phyloP scores from a whole-genome alignment of 2,113 vertebrate genomes.

The Forbesichthys papilliferus region DNA sequence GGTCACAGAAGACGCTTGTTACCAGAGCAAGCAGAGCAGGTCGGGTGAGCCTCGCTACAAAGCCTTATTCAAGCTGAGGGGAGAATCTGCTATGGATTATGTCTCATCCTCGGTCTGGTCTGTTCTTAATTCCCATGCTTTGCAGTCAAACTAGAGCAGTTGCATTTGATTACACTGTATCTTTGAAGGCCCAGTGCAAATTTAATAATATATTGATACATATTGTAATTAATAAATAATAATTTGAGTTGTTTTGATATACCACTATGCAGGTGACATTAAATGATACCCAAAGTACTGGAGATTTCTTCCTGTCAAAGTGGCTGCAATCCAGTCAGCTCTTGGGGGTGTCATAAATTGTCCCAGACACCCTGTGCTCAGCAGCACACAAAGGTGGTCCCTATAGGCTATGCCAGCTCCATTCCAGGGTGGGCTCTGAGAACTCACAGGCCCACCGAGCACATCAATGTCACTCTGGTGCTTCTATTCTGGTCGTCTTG shows the following conservation, averaged over 20 bases:
- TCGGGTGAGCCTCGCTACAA: slow-evolving; percentile 48
- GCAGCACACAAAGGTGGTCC: slow-evolving; percentile 71
- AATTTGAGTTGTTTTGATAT: too few relatives aligned
- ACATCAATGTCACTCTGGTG: slow-evolving; percentile 64
- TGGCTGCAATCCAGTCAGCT: slow-evolving; percentile 47
- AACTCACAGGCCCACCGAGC: slow-evolving; percentile 54
- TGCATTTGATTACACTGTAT: slow-evolving; percentile 63
- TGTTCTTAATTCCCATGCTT: slow-evolving; percentile 70
- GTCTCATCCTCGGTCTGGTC: slow-evolving; percentile 55
- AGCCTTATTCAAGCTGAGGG: slow-evolving; percentile 60
- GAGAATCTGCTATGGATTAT: slow-evolving; percentile 74
- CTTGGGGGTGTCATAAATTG: slow-evolving; percentile 66
- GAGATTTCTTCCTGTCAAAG: slow-evolving; percentile 41
- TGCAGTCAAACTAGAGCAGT: slow-evolving; percentile 54
- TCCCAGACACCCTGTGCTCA: slow-evolving; percentile 39
- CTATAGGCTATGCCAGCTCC: slow-evolving; percentile 25
- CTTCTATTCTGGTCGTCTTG: slow-evolving; percentile 68
- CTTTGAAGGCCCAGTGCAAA: slow-evolving; percentile 59
- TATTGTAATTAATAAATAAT: too few relatives aligned
- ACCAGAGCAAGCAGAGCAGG: slow-evolving; percentile 56
- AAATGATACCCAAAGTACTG: slow-evolving; percentile 22
- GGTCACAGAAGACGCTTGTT: slow-evolving; percentile 67
- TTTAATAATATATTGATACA: slow-evolving; percentile 34
- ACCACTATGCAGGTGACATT: slow-evolving; percentile 11
- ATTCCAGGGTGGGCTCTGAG: slow-evolving; percentile 67